phyloP scores from a whole-genome alignment of 2,113 vertebrate species.

The Anseranas semipalmata region DNA sequence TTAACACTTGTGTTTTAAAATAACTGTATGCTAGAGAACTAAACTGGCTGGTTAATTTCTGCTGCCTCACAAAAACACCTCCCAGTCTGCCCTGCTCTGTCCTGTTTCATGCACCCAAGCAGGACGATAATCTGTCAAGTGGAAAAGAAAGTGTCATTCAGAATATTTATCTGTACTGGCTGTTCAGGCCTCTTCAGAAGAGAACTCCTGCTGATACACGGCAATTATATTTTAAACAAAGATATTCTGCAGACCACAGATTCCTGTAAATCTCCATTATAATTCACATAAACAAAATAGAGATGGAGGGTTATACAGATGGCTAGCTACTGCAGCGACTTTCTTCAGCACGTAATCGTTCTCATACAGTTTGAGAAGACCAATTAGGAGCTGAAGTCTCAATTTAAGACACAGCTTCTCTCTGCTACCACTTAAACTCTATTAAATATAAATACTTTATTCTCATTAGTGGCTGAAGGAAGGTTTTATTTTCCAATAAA shows the following conservation, averaged over 20 bases:
- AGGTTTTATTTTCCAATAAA: constrained; percentile 46
- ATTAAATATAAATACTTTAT: constrained; percentile 58
- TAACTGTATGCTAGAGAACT: background rate
- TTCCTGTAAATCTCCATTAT: constrained; percentile 48
- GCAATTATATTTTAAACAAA: constrained; percentile 47
- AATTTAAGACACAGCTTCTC: constrained; percentile 35
- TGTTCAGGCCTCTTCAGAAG: background rate
- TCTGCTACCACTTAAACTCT: constrained; percentile 36
- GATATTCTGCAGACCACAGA: background rate
- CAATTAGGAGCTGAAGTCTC: constrained; percentile 24
- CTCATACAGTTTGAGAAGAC: background rate
- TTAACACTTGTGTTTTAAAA: background rate
- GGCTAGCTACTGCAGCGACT: background rate
- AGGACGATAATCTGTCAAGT: background rate
- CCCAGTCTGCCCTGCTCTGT: background rate
- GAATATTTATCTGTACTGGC: background rate
- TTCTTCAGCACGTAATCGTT: background rate
- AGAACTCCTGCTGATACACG: background rate
- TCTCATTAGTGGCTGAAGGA: constrained; percentile 20
- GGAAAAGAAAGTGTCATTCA: background rate
- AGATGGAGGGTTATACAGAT: background rate
- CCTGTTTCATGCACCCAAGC: background rate
- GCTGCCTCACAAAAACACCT: background rate
- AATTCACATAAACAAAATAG: background rate
- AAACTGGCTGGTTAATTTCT: background rate